phyloP scores from a whole-genome alignment of 1,140 invertebrate genomes.

The Drosophila setifemur region DNA sequence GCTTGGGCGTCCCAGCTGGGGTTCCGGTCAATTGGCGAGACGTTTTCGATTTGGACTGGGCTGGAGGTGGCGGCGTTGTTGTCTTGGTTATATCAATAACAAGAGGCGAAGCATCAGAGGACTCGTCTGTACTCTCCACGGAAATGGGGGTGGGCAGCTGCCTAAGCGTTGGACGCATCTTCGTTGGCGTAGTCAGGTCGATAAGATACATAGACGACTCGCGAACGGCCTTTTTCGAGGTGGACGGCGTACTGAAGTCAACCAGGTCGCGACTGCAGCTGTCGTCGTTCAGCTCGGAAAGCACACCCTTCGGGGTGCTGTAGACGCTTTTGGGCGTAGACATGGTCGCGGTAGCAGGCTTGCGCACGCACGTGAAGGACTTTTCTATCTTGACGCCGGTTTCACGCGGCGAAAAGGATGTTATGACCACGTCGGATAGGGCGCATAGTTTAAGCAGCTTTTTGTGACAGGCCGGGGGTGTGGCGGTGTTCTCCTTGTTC shows the following conservation, averaged over 20 bases:
- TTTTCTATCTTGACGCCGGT: constrained; percentile 71
- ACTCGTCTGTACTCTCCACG: constrained; percentile 43
- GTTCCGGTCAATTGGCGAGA: constrained; percentile 15
- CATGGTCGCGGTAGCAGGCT: constrained; percentile 19
- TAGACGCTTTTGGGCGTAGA: constrained; percentile 69
- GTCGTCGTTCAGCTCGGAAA: constrained; percentile 59
- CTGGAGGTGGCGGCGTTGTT: constrained; percentile 14
- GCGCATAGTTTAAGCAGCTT: constrained; percentile 51
- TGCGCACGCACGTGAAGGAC: constrained; percentile 60
- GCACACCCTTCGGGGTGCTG: constrained; percentile 69
- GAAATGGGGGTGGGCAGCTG: constrained; percentile 32
- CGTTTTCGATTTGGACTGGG: neutral
- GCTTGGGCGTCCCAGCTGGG: constrained; percentile 47
- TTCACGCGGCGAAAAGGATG: constrained; percentile 72
- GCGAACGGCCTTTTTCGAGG: constrained; percentile 52
- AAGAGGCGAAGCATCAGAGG: constrained; percentile 37
- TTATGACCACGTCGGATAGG: constrained; percentile 68
- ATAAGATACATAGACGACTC: constrained; percentile 69
- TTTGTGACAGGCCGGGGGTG: constrained; percentile 35
- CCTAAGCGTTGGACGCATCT: constrained; percentile 34
- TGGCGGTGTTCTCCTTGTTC: constrained; percentile 72
- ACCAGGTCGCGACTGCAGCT: constrained; percentile 60
- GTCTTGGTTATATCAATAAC: constrained; percentile 58
- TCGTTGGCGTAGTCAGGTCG: constrained; percentile 72
- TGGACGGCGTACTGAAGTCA: constrained; percentile 63